phyloP scores from a whole-genome alignment of 2,797 vertebrate species.

The Tenualosa thibaudeaui region DNA sequence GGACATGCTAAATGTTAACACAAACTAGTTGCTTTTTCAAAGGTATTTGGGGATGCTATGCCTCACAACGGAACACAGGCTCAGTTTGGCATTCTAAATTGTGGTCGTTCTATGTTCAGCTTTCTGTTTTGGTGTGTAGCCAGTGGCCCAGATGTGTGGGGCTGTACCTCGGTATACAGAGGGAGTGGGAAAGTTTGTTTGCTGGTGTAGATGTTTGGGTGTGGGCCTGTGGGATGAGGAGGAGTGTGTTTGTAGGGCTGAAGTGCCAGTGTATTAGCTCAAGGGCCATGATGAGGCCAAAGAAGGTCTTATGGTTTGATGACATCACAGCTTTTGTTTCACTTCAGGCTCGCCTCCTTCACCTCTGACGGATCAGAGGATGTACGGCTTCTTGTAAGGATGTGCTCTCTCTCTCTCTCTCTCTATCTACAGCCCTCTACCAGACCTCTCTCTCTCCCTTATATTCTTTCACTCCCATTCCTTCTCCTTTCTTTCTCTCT shows the following conservation, averaged over 20 bases:
- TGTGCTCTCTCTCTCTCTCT: constrained; percentile 30
- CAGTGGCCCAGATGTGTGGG: background rate
- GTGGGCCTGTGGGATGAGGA: background rate
- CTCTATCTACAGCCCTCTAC: background rate
- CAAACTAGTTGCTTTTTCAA: too few species aligned
- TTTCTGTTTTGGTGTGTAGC: background rate
- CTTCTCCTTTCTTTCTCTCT: background rate
- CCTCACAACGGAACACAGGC: too few species aligned
- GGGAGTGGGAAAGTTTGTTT: background rate
- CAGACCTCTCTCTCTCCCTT: constrained; percentile 3
- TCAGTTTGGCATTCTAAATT: background rate
- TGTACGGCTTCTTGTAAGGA: constrained; percentile 76
- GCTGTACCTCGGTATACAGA: background rate
- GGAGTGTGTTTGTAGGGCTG: background rate
- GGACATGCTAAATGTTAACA: background rate
- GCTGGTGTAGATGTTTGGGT: background rate
- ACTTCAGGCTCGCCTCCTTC: constrained; percentile 58
- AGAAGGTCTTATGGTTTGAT: background rate
- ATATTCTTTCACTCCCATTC: background rate
- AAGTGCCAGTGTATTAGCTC: background rate
- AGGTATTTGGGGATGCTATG: too few species aligned
- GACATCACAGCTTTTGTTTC: constrained; percentile 10
- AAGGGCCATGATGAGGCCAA: background rate
- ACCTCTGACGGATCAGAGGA: constrained; percentile 73
- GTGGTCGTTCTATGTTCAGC: background rate